These are phyloP conservation scores for Nebria brevicollis DNA, from an alignment of 2,888 invertebrate genomes.

Conservation along the genomic window DNA sequence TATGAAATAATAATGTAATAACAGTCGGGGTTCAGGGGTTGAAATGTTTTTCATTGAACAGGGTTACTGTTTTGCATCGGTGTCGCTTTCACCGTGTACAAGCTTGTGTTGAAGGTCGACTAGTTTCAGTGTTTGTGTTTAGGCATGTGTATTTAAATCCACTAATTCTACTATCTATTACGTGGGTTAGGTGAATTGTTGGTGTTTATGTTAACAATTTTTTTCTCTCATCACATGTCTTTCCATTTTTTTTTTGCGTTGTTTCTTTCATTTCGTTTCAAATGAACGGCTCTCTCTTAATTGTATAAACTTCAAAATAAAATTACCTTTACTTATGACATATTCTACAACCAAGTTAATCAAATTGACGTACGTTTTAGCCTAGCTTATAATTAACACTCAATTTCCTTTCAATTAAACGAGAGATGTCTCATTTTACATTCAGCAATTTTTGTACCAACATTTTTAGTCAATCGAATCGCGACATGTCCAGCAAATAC, in stretches of 20 bases:
- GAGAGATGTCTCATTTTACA: not conserved
- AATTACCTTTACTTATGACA: slow-evolving; percentile 29
- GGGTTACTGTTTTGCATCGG: slow-evolving; percentile 46
- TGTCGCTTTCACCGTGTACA: slow-evolving; percentile 43
- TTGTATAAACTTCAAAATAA: slow-evolving; percentile 34
- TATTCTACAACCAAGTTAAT: slow-evolving; percentile 44
- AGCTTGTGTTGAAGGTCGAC: slow-evolving; percentile 39
- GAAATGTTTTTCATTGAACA: slow-evolving; percentile 42
- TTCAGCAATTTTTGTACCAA: not conserved
- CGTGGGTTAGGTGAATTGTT: slow-evolving; percentile 39
- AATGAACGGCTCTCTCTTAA: slow-evolving; percentile 28
- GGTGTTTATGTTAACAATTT: slow-evolving; percentile 27
- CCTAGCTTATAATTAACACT: not conserved
- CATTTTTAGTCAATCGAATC: not conserved
- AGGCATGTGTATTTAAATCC: slow-evolving; percentile 37
- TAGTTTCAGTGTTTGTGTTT: slow-evolving; percentile 41
- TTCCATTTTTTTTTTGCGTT: slow-evolving; percentile 20
- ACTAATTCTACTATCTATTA: slow-evolving; percentile 44
- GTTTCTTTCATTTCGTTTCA: slow-evolving; percentile 14
- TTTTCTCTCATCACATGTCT: slow-evolving; percentile 33
- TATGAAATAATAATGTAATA: slow-evolving; percentile 35
- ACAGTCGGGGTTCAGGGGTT: slow-evolving; percentile 32
- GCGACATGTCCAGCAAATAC: not conserved
- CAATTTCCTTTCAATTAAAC: not conserved
- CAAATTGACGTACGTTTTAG: slow-evolving; percentile 27